Conservation (phyloP, 1,140 invertebrate genomes). For the Sipha flava region DNA sequence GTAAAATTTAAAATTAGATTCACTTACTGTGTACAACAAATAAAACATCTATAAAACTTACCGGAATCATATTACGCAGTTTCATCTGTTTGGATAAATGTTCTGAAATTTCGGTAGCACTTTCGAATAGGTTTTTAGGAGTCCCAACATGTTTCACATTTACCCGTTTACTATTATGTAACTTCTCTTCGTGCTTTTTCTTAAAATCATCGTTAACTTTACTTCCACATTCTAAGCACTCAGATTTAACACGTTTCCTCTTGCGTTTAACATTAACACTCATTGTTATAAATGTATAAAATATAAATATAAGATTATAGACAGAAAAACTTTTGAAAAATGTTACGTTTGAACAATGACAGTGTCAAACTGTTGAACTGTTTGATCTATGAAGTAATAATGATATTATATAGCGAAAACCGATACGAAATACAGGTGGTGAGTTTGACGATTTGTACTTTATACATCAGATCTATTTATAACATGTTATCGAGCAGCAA, state of each 20-base stretch:
- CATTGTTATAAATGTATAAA: neutral
- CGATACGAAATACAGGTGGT: neutral
- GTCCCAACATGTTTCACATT: neutral
- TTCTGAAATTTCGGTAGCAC: too few species aligned
- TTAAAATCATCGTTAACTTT: neutral
- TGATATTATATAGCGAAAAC: neutral
- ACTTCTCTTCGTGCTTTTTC: neutral
- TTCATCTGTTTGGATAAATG: neutral
- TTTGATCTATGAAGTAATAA: neutral
- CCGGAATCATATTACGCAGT: neutral
- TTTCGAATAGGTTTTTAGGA: neutral
- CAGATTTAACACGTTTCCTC: neutral
- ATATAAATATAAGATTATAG: neutral
- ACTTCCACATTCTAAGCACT: neutral
- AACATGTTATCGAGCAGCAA: neutral
- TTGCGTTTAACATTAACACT: neutral
- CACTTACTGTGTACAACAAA: neutral
- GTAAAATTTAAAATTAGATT: neutral
- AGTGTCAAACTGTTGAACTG: neutral
- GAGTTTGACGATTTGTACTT: neutral
- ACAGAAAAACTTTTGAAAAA: neutral
- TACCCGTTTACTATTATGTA: neutral
- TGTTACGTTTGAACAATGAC: neutral
- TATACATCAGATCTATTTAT: neutral
- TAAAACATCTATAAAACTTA: neutral